Evolutionary conservation across 2,113 vertebrate genomes (phyloP).

Genomic region (Pelvicachromis taeniatus): DNA sequence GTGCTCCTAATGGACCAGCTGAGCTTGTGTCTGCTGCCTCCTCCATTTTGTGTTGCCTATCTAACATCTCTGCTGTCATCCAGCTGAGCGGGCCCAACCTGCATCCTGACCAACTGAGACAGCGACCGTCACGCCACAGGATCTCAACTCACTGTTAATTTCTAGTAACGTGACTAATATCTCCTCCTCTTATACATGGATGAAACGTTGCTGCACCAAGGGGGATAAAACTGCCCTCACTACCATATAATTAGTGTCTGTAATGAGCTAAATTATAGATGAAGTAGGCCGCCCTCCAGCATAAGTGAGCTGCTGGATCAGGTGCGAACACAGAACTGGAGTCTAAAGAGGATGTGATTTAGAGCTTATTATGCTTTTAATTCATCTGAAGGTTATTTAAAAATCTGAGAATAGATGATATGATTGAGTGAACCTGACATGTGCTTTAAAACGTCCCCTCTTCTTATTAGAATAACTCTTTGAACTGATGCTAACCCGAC

Average conservation of each 20-base stretch:
- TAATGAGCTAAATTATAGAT: slow-evolving; percentile 65
- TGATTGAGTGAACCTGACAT: neutral
- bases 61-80: slow-evolving; percentile 62
- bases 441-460: neutral
- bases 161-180: neutral
- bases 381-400: neutral
- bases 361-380: neutral
- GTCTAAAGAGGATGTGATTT: neutral
- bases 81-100: slow-evolving; percentile 53
- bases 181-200: neutral
- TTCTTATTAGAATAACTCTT: neutral
- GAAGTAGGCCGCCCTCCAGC: slow-evolving; percentile 53
- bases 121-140: neutral
- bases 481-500: neutral
- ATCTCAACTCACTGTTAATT: slow-evolving; percentile 3
- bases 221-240: slow-evolving; percentile 2
- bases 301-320: slow-evolving; percentile 22
- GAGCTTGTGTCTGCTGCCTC: slow-evolving; percentile 70
- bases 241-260: slow-evolving; percentile 45
- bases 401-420: neutral
- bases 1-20: slow-evolving; percentile 70
- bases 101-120: slow-evolving; percentile 6
- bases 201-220: slow-evolving; percentile 19
- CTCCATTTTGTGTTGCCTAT: slow-evolving; percentile 59
- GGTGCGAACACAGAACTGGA: neutral